Percentiles rank a stretch among this genome's conserved stretches.
phyloP scores from a whole-genome alignment of 2,113 vertebrate genomes.

The Anseranas semipalmata region DNA sequence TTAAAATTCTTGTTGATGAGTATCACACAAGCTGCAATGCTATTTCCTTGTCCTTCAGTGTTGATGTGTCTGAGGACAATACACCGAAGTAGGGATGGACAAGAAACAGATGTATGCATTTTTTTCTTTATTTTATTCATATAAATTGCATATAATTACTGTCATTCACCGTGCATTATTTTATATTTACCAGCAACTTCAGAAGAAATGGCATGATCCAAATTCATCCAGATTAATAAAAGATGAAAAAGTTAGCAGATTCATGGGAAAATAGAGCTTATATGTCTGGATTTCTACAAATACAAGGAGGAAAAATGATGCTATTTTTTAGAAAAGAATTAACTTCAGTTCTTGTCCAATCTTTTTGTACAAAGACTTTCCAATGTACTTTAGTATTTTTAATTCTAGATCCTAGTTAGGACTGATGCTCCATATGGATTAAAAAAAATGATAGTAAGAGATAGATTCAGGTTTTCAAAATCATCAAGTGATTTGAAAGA shows the following conservation, averaged over 20 bases:
- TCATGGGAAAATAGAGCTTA: not conserved
- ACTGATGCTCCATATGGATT: conserved; percentile 55
- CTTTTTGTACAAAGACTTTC: not conserved
- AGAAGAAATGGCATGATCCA: not conserved
- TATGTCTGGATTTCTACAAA: not conserved
- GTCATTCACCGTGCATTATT: not conserved
- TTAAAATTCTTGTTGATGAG: not conserved
- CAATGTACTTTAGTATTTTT: not conserved
- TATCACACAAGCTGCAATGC: not conserved
- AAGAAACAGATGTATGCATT: not conserved
- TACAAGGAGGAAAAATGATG: not conserved
- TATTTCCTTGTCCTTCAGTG: not conserved
- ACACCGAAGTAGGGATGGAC: not conserved
- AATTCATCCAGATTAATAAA: not conserved
- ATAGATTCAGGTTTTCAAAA: conserved; percentile 51
- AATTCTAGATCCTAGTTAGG: conserved; percentile 42
- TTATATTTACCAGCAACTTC: not conserved
- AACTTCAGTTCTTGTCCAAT: not conserved
- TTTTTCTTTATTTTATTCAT: not conserved
- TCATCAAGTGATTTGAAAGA: conserved; percentile 40
- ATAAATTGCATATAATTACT: not conserved
- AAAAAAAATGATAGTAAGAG: conserved; percentile 43
- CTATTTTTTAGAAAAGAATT: not conserved
- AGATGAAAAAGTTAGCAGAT: not conserved
- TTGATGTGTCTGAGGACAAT: not conserved